phyloP scores from a whole-genome alignment of 2,797 vertebrate genomes.

The Helicolenus hilgendorfi region DNA sequence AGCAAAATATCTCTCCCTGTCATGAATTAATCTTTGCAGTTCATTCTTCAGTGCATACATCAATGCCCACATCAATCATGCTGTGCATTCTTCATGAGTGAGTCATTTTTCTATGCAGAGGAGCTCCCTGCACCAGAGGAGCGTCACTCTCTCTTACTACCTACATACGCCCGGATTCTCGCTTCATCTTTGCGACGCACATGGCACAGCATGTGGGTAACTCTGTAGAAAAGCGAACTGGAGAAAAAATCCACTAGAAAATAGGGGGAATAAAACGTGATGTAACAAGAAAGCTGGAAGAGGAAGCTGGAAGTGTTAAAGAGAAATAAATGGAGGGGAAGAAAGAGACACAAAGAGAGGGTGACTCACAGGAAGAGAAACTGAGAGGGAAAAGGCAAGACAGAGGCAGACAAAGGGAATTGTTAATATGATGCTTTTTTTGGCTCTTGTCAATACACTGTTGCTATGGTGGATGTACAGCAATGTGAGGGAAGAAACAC shows the following conservation, averaged over 20 bases:
- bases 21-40: constrained; percentile 10
- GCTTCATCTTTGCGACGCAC: constrained; percentile 20
- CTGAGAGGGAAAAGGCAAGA: constrained; percentile 1
- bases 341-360: background rate
- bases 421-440: constrained; percentile 23
- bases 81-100: constrained; percentile 9
- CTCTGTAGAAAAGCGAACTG: constrained; percentile 7
- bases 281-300: constrained; percentile 26
- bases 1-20: background rate
- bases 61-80: constrained; percentile 18
- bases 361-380: constrained; percentile 5
- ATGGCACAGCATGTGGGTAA: constrained; percentile 39
- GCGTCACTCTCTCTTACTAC: background rate
- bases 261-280: constrained; percentile 1
- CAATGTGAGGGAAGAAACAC: background rate
- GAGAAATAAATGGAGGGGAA: constrained; percentile 3
- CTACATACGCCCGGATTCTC: constrained; percentile 11
- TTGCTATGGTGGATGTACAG: constrained; percentile 21
- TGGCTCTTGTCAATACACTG: constrained; percentile 9
- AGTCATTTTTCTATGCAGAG: constrained; percentile 17
- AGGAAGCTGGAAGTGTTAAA: background rate
- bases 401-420: constrained; percentile 19
- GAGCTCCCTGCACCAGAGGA: background rate
- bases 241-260: constrained; percentile 7
- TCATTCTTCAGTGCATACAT: constrained; percentile 18